Base-by-base conservation (phyloP, 2,888 invertebrate species). In the Temnothorax ravouxi region DNA sequence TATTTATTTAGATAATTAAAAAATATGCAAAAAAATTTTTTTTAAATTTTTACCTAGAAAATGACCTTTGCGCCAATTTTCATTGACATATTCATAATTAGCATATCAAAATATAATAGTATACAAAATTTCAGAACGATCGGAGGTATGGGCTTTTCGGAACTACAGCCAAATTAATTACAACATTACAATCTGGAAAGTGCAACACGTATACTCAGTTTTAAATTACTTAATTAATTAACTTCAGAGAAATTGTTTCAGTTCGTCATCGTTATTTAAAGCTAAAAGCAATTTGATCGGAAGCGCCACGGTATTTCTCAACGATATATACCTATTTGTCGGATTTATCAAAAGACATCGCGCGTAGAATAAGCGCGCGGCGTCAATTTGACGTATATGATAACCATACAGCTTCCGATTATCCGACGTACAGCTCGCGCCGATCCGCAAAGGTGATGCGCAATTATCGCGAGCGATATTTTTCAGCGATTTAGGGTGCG, bases 401-500 rank as follows among this genome's bases (percentile, higher is more conserved):
- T 74, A 67, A 44, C 44, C 44, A 4, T 25, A 25, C 44, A 29
- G 47, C 44, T 25, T 13, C 25, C 29, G 29, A 44, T 74, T 59
- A 29, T 74, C 18, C 41, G 72, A 41, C 9, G 15, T 18, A 41
- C 0, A 41, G 15, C 29, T 66, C 66, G 47, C 47, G 15, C 13
- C 18, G 29, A 44, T 4, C 13, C 25, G 64, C 25, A 15, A 66
- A 41, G 44, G 3, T 44, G 47, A 5, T 47, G 47, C 29, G 47
- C 29, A 47, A 47, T 74, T 61, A 61, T 61, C 29, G 29, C 29
- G 8, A 29, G 9, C 15, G 44, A 59, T 72, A 29, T 74, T 74
- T 61, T 61, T 61, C 61, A 44, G 44, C 29, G 44, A 44, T 44
- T 74, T 61, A n/a, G n/a, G n/a, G n/a, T n/a, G n/a, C n/a, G n/a